Evolutionary conservation across 2,797 vertebrate species (phyloP).

Genomic region (Masticophis lateralis): DNA sequence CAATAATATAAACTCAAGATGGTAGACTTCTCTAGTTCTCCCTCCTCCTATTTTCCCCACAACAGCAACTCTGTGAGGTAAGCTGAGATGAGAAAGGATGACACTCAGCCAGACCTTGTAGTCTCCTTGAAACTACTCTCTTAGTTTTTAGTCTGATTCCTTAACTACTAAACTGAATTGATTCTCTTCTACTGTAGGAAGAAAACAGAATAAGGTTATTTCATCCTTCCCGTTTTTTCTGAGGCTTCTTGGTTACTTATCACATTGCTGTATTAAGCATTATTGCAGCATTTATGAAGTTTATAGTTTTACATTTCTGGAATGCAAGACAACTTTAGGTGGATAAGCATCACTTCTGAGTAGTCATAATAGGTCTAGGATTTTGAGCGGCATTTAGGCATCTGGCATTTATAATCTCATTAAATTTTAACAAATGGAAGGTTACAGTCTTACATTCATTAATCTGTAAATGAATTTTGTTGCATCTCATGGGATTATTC

Average conservation of each 20-base stretch:
- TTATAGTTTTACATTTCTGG: not conserved
- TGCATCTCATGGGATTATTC: not conserved
- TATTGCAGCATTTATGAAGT: not conserved
- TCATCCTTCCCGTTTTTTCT: not conserved
- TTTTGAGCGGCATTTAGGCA: not conserved
- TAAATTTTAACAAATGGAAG: not conserved
- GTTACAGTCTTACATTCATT: not conserved
- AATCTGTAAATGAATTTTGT: not conserved
- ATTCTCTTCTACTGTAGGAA: not conserved
- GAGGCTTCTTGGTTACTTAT: not conserved
- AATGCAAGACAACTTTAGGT: not conserved
- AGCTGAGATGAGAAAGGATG: not conserved
- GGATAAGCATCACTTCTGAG: not conserved
- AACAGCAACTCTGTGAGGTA: not conserved
- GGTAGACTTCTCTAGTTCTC: not conserved
- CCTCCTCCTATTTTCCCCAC: not conserved
- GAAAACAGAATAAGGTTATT: not conserved
- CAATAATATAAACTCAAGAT: not conserved
- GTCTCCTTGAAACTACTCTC: not conserved
- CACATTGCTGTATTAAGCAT: not conserved
- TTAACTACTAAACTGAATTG: not conserved
- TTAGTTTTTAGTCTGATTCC: not conserved
- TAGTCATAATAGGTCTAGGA: not conserved
- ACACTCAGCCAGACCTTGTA: not conserved
- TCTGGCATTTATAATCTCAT: not conserved